phyloP scores from a whole-genome alignment of 2,113 vertebrate species.

The Xerus inauris region DNA sequence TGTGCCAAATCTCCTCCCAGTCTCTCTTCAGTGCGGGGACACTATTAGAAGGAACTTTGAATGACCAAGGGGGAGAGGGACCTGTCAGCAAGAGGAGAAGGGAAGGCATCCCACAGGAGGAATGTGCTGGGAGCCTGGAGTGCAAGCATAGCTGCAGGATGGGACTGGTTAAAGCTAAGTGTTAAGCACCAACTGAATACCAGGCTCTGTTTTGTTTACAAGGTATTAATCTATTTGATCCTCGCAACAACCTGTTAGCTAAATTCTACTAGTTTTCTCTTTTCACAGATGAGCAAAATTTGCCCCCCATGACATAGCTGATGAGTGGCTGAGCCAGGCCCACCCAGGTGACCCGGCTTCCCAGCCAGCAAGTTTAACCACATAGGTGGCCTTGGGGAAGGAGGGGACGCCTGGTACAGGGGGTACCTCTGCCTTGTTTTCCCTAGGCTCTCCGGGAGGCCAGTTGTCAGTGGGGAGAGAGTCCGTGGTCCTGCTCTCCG shows the following conservation, averaged over 20 bases:
- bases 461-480: neutral
- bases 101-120: neutral
- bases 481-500: neutral
- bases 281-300: conserved; percentile 28
- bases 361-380: neutral
- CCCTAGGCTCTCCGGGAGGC: neutral
- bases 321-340: neutral
- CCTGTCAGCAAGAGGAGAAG: neutral
- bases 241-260: neutral
- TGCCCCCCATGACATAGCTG: neutral
- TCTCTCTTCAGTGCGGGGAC: neutral
- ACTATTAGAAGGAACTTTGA: neutral
- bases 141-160: neutral
- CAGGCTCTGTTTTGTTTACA: neutral
- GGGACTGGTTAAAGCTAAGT: neutral
- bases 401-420: neutral
- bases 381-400: neutral
- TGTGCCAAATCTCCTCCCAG: neutral
- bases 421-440: neutral
- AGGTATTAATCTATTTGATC: neutral
- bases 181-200: neutral
- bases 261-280: neutral
- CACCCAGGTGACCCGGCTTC: neutral
- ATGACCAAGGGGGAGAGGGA: neutral
- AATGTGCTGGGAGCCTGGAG: neutral